These are phyloP conservation scores for Apamea sordens DNA, from an alignment of 2,888 invertebrate genomes.

Conservation along the genomic window DNA sequence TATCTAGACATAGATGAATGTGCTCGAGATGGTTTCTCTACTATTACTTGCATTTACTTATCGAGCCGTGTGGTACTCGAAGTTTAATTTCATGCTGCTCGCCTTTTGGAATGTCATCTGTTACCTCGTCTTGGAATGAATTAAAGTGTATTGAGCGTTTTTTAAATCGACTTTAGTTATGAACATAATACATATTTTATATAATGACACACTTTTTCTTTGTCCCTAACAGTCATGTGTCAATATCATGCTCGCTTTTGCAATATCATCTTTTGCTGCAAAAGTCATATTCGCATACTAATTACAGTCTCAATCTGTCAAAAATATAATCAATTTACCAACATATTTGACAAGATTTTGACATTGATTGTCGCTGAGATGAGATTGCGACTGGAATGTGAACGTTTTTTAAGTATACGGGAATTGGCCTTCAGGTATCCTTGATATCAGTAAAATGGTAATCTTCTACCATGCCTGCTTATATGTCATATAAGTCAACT, in stretches of 20 bases:
- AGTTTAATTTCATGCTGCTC: conserved; percentile 58
- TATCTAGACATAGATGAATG: conserved; percentile 79
- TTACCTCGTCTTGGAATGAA: no score
- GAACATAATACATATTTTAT: no score
- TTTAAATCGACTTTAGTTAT: no score
- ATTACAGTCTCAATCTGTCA: neutral
- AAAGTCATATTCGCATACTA: neutral
- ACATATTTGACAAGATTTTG: neutral
- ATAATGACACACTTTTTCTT: no score
- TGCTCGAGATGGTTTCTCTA: conserved; percentile 64
- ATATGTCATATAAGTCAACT: neutral
- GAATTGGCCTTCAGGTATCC: neutral
- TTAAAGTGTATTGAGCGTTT: no score
- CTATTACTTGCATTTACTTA: conserved; percentile 57
- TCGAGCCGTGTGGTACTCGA: conserved; percentile 42
- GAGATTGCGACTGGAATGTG: no score
- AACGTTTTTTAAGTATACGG: no score
- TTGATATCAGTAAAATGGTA: neutral
- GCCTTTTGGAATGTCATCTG: conserved; percentile 34
- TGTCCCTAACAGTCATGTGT: no score
- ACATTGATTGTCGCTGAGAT: no score
- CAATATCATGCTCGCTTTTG: conserved; percentile 20
- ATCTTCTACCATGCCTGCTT: neutral
- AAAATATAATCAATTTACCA: neutral
- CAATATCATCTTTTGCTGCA: conserved; percentile 30